Conservation (phyloP, 1,140 invertebrate species). For the Chelonus insularis region DNA sequence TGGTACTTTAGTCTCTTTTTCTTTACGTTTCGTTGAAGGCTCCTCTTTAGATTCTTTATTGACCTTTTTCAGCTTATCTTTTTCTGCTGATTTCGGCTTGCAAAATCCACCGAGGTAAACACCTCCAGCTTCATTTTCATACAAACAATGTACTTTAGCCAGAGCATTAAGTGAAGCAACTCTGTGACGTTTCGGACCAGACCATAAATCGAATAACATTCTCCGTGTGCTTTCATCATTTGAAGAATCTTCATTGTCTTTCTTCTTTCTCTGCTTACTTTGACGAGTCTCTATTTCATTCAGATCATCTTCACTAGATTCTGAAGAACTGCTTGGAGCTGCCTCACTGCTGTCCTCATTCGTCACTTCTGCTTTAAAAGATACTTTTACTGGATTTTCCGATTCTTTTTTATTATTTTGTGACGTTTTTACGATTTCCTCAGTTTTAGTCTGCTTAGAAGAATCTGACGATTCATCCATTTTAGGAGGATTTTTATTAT, state of each 20-base stretch:
- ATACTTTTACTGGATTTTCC: slow-evolving; percentile 38
- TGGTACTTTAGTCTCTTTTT: slow-evolving; percentile 42
- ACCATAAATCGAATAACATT: slow-evolving; percentile 65
- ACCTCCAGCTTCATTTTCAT: slow-evolving; percentile 82
- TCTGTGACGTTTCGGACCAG: slow-evolving; percentile 76
- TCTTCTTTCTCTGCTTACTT: slow-evolving; percentile 38
- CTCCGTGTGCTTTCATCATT: slow-evolving; percentile 53
- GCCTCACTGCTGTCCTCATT: slow-evolving; percentile 34
- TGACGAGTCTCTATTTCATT: slow-evolving; percentile 31
- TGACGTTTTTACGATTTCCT: neutral
- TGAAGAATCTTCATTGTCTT: slow-evolving; percentile 39
- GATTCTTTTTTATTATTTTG: slow-evolving; percentile 32
- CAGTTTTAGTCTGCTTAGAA: no score
- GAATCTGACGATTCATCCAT: no score
- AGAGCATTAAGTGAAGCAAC: slow-evolving; percentile 87
- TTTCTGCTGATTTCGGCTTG: slow-evolving; percentile 55
- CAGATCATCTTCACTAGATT: slow-evolving; percentile 46
- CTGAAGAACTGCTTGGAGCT: slow-evolving; percentile 31
- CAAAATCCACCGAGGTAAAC: slow-evolving; percentile 66
- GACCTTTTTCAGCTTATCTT: slow-evolving; percentile 43
- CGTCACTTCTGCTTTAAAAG: slow-evolving; percentile 50
- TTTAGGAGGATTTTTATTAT: no score
- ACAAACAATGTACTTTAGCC: slow-evolving; percentile 90
- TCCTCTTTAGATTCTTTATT: slow-evolving; percentile 34
- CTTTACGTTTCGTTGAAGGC: slow-evolving; percentile 33